Evolutionary conservation across 2,888 invertebrate genomes (phyloP).

Genomic region (Ormyrus labotus): DNA sequence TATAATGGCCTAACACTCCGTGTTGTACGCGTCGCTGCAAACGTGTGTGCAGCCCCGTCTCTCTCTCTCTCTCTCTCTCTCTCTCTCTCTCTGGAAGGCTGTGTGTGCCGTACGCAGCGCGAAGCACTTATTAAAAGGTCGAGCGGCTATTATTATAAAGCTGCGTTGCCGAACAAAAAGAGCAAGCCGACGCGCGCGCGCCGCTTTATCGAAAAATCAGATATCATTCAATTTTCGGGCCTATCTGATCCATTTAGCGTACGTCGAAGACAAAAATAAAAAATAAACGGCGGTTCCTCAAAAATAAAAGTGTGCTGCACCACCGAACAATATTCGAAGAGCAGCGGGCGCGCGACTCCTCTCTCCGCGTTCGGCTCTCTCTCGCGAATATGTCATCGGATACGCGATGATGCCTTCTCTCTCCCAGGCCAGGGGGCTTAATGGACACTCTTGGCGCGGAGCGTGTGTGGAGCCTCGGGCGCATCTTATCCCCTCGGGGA

Average conservation of each 20-base stretch:
- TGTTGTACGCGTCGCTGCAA: slow-evolving; percentile 20
- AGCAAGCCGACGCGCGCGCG: not conserved
- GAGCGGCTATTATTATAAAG: slow-evolving; percentile 28
- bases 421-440: slow-evolving; percentile 9
- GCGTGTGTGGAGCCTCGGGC: not conserved
- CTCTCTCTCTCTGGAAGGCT: not conserved
- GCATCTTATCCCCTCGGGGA: not conserved
- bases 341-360: too few relatives aligned
- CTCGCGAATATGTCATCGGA: slow-evolving; percentile 45
- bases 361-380: not conserved
- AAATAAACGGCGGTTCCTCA: not conserved
- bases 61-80: too few relatives aligned
- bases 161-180: not conserved
- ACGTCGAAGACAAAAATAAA: not conserved
- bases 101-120: not conserved
- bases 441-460: slow-evolving; percentile 24
- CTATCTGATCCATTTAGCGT: not conserved
- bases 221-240: not conserved
- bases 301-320: slow-evolving; percentile 17
- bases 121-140: slow-evolving; percentile 38
- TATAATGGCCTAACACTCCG: slow-evolving; percentile 49
- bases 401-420: slow-evolving; percentile 31
- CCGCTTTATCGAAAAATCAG: not conserved
- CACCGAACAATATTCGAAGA: too few relatives aligned
- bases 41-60: slow-evolving; percentile 46